Conservation (phyloP, 2,888 invertebrate genomes). For the Microdon myrmicae region DNA sequence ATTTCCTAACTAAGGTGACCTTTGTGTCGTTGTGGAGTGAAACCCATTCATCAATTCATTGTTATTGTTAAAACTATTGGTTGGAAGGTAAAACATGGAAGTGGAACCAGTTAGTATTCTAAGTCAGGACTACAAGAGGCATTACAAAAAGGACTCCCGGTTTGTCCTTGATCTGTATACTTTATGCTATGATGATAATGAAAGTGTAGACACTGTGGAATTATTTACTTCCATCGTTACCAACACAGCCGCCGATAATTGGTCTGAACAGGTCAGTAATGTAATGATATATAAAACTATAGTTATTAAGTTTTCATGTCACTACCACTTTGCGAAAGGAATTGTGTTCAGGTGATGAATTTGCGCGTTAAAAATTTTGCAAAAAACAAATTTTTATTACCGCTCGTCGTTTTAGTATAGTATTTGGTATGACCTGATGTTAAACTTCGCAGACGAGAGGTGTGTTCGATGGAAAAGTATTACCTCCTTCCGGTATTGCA, state of each 20-base stretch:
- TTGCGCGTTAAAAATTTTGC: too few relatives aligned
- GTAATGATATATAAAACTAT: too few relatives aligned
- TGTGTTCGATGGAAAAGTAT: too few relatives aligned
- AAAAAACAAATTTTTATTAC: too few relatives aligned
- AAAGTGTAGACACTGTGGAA: conserved; percentile 78
- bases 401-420: too few relatives aligned
- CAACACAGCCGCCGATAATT: conserved; percentile 58
- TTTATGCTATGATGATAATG: conserved; percentile 84
- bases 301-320: not conserved
- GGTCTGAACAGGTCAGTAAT: conserved; percentile 57
- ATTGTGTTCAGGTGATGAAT: too few relatives aligned
- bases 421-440: too few relatives aligned
- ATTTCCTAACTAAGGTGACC: conserved; percentile 29
- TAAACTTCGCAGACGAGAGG: too few relatives aligned
- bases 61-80: not conserved
- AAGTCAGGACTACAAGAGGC: conserved; percentile 70
- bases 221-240: conserved; percentile 65
- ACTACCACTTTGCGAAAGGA: too few relatives aligned
- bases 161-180: conserved; percentile 87
- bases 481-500: too few relatives aligned
- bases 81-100: conserved; percentile 17
- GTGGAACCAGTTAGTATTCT: conserved; percentile 69
- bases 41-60: too few relatives aligned
- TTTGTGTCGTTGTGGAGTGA: not conserved
- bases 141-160: conserved; percentile 87